These are phyloP conservation scores for Sphaeramia orbicularis DNA, from an alignment of 2,797 vertebrate species.

Conservation along the genomic window DNA sequence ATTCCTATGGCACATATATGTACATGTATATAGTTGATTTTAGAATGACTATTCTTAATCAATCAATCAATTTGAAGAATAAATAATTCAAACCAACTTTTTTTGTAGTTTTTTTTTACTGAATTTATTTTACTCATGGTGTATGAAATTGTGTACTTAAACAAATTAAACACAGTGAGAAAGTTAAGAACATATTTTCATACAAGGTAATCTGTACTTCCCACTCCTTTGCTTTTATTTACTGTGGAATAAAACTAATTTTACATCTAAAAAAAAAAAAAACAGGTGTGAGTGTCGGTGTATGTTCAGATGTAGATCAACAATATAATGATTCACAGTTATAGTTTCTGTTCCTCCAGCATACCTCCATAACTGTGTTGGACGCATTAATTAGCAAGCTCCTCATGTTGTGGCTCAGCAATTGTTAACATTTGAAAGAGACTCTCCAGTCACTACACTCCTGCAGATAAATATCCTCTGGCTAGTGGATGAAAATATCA, in stretches of 20 bases:
- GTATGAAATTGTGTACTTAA: slow-evolving; percentile 74
- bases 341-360: slow-evolving; percentile 72
- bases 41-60: too few relatives aligned
- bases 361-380: slow-evolving; percentile 61
- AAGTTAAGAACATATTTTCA: slow-evolving; percentile 60
- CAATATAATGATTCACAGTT: slow-evolving; percentile 82
- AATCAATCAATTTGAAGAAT: too few relatives aligned
- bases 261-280: slow-evolving; percentile 51
- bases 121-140: slow-evolving; percentile 38
- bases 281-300: slow-evolving; percentile 48
- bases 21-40: too few relatives aligned
- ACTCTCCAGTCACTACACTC: slow-evolving; percentile 67
- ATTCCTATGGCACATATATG: too few relatives aligned
- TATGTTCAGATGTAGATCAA: slow-evolving; percentile 76
- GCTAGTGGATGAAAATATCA: slow-evolving; percentile 82
- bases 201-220: slow-evolving; percentile 74
- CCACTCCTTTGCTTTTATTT: slow-evolving; percentile 55
- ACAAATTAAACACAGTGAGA: slow-evolving; percentile 68
- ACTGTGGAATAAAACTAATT: slow-evolving; percentile 65
- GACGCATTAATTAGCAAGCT: slow-evolving; percentile 78
- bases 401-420: slow-evolving; percentile 63
- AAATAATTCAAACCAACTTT: too few relatives aligned
- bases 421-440: slow-evolving; percentile 77
- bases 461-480: slow-evolving; percentile 82
- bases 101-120: slow-evolving; percentile 48